phyloP scores from a whole-genome alignment of 2,113 vertebrate species.

The Cercopithecus mona region DNA sequence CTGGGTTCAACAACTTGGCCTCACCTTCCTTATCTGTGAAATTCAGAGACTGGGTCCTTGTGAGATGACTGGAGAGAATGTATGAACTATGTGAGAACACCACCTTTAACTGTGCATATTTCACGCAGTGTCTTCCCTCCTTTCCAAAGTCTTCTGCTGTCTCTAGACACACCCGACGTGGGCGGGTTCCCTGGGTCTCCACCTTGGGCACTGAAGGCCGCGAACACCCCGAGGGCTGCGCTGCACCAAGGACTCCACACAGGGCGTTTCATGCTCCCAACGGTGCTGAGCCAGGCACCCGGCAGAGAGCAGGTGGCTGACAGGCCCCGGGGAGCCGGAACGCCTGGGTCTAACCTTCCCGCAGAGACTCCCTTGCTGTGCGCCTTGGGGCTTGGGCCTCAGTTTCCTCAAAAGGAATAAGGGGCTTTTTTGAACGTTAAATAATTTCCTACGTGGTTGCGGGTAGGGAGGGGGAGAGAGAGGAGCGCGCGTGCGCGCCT shows the following conservation, averaged over 20 bases:
- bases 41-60: neutral
- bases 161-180: fast-evolving
- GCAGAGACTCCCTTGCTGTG: neutral
- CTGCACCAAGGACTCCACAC: neutral
- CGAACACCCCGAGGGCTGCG: no score
- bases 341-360: no score
- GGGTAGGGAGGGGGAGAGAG: neutral
- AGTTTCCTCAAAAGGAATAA: neutral
- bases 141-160: no score
- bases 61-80: no score
- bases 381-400: neutral
- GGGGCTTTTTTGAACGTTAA: neutral
- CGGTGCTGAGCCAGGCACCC: neutral
- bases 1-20: neutral
- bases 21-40: neutral
- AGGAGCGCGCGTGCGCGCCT: neutral
- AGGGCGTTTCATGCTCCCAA: no score
- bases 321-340: neutral
- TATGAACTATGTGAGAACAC: neutral
- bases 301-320: neutral
- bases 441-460: neutral
- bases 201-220: neutral
- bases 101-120: fast-evolving
- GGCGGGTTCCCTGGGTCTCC: neutral
- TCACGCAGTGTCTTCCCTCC: neutral